A percentile compares a stretch with the other conserved stretches of the same genome.
phyloP scores from a whole-genome alignment of 2,113 vertebrate species.

The Bucco capensis region DNA sequence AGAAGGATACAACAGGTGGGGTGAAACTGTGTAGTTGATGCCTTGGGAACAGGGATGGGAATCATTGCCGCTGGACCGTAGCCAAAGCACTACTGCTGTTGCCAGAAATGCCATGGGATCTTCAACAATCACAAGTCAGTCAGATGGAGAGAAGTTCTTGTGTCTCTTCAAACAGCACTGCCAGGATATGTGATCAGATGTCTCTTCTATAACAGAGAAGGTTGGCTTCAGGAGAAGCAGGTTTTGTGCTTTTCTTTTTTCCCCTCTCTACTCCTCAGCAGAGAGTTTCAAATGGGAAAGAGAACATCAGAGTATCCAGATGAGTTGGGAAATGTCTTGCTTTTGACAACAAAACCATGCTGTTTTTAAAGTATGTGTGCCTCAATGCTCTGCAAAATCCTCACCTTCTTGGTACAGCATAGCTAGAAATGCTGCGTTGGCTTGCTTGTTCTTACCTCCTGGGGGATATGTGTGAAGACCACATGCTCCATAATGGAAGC shows the following conservation, averaged over 20 bases:
- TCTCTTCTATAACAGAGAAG: not conserved
- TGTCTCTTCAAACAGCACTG: not conserved
- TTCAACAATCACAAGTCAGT: not conserved
- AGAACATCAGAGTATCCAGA: not conserved
- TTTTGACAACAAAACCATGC: not conserved
- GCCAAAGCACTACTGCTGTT: not conserved
- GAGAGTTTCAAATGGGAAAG: not conserved
- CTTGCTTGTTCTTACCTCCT: not conserved
- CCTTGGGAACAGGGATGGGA: not conserved
- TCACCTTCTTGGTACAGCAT: not conserved
- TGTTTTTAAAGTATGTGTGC: not conserved
- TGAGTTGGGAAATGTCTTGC: not conserved
- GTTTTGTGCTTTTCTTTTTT: not conserved
- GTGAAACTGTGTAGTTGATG: not conserved
- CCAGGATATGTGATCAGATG: not conserved
- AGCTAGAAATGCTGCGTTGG: not conserved
- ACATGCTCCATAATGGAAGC: not conserved
- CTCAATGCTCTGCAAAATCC: not conserved
- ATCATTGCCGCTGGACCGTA: not conserved
- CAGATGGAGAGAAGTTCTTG: not conserved
- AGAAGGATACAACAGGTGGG: not conserved
- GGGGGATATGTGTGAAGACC: not conserved
- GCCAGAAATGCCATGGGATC: slow-evolving; percentile 8
- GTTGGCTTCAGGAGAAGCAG: not conserved
- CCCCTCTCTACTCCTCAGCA: not conserved